Evolutionary conservation across 1,140 invertebrate species (phyloP).

Genomic region (Lepidurus packardi): DNA sequence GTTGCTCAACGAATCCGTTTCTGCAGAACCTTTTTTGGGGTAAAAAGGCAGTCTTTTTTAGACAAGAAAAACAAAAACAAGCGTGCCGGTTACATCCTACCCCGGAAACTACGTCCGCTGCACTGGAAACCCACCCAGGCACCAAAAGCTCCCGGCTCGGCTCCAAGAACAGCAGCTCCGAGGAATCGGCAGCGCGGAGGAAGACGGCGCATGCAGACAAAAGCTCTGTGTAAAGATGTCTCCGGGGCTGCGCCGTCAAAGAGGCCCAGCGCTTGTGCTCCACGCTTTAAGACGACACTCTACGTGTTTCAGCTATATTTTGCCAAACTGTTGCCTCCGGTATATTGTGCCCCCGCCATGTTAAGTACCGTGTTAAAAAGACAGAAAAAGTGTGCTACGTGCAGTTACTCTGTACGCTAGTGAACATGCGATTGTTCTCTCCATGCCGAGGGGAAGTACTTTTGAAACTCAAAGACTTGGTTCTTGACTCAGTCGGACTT

Average conservation of each 20-base stretch:
- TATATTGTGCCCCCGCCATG: neutral
- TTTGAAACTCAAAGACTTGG: no score
- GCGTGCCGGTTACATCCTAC: constrained; percentile 17
- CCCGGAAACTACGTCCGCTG: constrained; percentile 20
- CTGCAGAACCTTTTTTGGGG: neutral
- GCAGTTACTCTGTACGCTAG: neutral
- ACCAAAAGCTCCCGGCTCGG: constrained; percentile 13
- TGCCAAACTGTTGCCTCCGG: constrained; percentile 15
- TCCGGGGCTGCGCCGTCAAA: constrained; percentile 20
- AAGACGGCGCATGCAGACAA: constrained; percentile 14
- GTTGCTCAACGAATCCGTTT: neutral
- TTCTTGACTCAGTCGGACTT: no score
- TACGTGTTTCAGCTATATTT: neutral
- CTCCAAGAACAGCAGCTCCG: neutral
- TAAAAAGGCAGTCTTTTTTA: neutral
- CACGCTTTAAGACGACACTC: neutral
- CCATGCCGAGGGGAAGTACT: neutral
- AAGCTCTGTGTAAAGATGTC: neutral
- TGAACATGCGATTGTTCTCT: neutral
- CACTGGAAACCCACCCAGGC: constrained; percentile 16
- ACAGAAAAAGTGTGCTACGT: neutral
- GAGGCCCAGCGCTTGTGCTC: constrained; percentile 16
- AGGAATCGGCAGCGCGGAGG: constrained; percentile 17
- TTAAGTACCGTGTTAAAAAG: constrained; percentile 5
- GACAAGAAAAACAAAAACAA: constrained; percentile 16